A percentile compares a stretch with the other conserved stretches of the same genome.
phyloP scores from a whole-genome alignment of 1,140 invertebrate species.

The Pygmarrhopalites habei region DNA sequence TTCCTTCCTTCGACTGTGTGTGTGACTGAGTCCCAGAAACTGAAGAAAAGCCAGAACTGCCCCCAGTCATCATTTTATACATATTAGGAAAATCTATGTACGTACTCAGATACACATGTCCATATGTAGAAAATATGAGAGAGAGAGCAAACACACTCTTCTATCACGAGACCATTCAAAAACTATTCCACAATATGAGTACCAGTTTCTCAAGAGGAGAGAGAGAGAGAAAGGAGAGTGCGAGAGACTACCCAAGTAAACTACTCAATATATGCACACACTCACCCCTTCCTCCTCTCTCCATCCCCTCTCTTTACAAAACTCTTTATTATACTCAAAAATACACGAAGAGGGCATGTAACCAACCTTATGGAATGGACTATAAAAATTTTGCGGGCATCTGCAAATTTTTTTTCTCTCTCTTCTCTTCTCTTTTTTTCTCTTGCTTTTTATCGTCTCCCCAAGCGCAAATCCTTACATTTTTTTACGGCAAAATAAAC shows the following conservation, averaged over 20 bases:
- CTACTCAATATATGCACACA: not conserved
- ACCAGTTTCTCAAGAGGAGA: too few relatives aligned
- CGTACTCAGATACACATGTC: not conserved
- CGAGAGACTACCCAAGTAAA: not conserved
- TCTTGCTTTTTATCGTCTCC: conserved; percentile 10
- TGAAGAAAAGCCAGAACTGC: conserved; percentile 16
- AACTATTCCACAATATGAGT: too few relatives aligned
- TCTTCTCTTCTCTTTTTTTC: too few relatives aligned
- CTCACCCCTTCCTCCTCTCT: too few relatives aligned
- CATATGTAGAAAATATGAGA: too few relatives aligned
- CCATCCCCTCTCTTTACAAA: too few relatives aligned
- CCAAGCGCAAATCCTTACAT: conserved; percentile 5
- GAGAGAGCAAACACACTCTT: too few relatives aligned
- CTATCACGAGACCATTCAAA: too few relatives aligned
- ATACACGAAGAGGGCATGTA: too few relatives aligned
- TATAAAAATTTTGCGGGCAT: conserved; percentile 5
- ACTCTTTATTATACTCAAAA: too few relatives aligned
- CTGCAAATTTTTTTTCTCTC: conserved; percentile 7
- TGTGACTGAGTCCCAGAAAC: conserved; percentile 16
- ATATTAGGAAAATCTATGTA: conserved; percentile 14
- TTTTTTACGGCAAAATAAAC: conserved; percentile 10
- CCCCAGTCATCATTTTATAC: conserved; percentile 17
- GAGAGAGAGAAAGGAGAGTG: not conserved
- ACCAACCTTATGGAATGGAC: too few relatives aligned
- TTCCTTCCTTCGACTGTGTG: too few relatives aligned